phyloP scores from a whole-genome alignment of 2,113 vertebrate genomes.

The Apodemus speciosus region DNA sequence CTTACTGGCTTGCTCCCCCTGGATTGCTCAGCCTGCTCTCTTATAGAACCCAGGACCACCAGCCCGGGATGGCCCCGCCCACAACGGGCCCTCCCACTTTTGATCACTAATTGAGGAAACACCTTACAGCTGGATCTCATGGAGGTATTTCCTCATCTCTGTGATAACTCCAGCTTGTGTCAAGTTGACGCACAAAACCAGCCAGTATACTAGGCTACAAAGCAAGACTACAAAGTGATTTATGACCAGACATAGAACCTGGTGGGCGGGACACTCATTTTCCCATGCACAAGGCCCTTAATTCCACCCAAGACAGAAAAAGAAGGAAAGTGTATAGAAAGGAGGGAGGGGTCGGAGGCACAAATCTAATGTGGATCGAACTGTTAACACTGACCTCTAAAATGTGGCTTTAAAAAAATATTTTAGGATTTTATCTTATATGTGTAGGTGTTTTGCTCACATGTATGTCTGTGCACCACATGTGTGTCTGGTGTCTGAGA shows the following conservation, averaged over 20 bases:
- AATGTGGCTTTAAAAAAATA: neutral
- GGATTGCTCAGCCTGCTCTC: no score
- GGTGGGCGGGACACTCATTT: neutral
- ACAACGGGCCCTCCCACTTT: no score
- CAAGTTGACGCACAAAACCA: no score
- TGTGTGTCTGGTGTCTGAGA: neutral
- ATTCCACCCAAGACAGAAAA: neutral
- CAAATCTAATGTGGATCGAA: no score
- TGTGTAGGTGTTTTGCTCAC: neutral
- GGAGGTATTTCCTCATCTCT: no score
- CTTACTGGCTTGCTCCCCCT: no score
- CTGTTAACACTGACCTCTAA: neutral
- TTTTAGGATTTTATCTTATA: neutral
- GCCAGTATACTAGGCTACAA: no score
- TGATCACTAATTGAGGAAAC: no score
- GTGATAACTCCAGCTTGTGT: no score
- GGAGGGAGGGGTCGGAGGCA: fast-evolving
- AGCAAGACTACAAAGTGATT: neutral
- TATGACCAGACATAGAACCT: neutral
- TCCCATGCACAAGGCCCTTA: neutral
- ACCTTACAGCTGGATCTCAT: no score
- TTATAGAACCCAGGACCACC: no score
- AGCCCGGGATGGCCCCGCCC: no score
- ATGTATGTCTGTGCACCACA: neutral
- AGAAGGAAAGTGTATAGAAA: neutral